phyloP scores from a whole-genome alignment of 2,113 vertebrate genomes.

The Corvus hawaiiensis region DNA sequence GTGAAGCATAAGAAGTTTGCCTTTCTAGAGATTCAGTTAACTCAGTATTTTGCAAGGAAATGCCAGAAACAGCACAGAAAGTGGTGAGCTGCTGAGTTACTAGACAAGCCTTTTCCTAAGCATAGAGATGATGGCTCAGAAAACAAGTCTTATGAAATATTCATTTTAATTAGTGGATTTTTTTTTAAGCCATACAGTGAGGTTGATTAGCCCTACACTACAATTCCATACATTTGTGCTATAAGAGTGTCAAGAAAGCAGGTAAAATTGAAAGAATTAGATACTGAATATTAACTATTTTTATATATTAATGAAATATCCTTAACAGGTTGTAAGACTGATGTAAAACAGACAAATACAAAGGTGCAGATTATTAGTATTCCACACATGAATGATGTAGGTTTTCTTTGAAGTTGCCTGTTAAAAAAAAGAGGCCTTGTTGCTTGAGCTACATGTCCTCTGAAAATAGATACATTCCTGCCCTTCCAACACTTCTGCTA shows the following conservation, averaged over 20 bases:
- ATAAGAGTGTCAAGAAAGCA: background rate
- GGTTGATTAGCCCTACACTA: background rate
- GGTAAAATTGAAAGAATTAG: background rate
- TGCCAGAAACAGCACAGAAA: background rate
- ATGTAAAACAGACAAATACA: background rate
- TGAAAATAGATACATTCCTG: background rate
- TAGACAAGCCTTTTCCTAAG: background rate
- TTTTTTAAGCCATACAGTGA: background rate
- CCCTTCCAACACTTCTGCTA: background rate
- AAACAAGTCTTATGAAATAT: background rate
- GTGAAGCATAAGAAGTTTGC: background rate
- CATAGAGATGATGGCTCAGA: background rate
- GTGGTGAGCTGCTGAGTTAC: background rate
- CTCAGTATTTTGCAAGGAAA: background rate
- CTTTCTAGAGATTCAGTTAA: background rate
- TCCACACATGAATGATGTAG: background rate
- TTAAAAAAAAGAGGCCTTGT: background rate
- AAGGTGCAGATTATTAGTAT: background rate
- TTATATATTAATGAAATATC: background rate
- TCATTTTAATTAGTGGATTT: background rate
- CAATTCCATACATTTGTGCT: background rate
- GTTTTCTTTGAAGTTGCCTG: slow-evolving; percentile 1
- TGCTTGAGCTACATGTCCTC: background rate
- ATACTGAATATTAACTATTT: background rate
- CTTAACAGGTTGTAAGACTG: background rate